Base-by-base conservation (phyloP, 2,888 invertebrate genomes). In the Hirtodrosophila trivittata region DNA sequence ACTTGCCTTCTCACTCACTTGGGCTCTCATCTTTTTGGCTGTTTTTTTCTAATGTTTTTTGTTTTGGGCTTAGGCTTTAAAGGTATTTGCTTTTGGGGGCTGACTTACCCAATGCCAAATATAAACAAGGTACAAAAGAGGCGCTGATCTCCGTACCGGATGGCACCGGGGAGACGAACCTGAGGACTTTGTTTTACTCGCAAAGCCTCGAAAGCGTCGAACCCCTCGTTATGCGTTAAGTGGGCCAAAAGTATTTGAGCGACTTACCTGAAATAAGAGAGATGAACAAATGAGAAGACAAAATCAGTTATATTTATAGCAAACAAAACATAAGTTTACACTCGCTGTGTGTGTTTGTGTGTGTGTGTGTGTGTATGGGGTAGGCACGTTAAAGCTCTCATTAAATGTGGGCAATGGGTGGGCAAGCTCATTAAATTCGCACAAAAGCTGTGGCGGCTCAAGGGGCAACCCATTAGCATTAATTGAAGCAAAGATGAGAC, bases 231-330 rank as follows among this genome's bases (percentile, higher is more conserved):
- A 39, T 37, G 30, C 49, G 73, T 57, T 74, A 73, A 70, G 66
- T 67, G 77, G 59, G 9, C 18, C 43, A 39, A 74, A 69, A 62
- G 66, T 62, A 69, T 76, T 67, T 54, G 56, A 59, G 69, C 46
- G 68, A 80, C 82, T 83, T 85, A 83, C 82, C 82, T 83, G 77
- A 25, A 85, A 85, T 30, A 33, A 54, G 45, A 57, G 42, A 77
- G 60, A 75, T 13, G 38, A 55, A 14, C 28, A 16, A 46, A 52
- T 52, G 55, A 57, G 12, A 75, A 55, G 46, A 49, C 37, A 51
- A 66, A 77, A 81, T 69, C 63, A 74, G 70, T 77, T 57, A 69
- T 77, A 80, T 83, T 80, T 80, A 63, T 59, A 59, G 50, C 63
- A 41, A 55, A 56, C 21, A 66, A 57, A 47, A 45, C 63, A 47